phyloP scores from a whole-genome alignment of 1,140 invertebrate species.

The Plectrocnemia conspersa region DNA sequence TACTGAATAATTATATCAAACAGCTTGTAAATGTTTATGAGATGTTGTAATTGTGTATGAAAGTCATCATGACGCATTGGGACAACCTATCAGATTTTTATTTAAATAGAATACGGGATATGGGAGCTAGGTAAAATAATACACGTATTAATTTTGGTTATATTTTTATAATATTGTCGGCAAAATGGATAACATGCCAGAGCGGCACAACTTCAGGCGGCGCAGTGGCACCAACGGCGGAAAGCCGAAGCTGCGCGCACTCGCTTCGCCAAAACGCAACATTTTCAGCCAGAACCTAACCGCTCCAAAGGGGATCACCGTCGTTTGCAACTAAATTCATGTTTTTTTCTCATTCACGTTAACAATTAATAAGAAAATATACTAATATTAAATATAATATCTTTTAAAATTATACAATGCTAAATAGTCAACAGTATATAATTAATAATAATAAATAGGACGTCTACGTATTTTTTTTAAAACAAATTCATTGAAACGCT shows the following conservation, averaged over 20 bases:
- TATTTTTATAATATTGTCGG: slow-evolving; percentile 37
- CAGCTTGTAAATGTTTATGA: too few relatives aligned
- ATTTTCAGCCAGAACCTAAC: not conserved
- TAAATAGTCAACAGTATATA: slow-evolving; percentile 24
- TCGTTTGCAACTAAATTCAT: slow-evolving; percentile 24
- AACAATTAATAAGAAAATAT: slow-evolving; percentile 27
- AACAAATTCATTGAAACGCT: slow-evolving; percentile 25
- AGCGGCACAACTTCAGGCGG: too few relatives aligned
- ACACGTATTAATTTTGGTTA: slow-evolving; percentile 28
- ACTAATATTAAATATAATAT: slow-evolving; percentile 25
- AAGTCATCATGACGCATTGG: too few relatives aligned
- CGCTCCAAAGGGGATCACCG: slow-evolving; percentile 12
- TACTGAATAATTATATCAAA: too few relatives aligned
- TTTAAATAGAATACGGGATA: too few relatives aligned
- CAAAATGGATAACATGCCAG: slow-evolving; percentile 35
- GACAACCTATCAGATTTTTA: too few relatives aligned
- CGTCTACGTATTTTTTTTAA: slow-evolving; percentile 24
- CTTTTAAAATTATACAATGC: slow-evolving; percentile 26
- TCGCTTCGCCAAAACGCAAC: not conserved
- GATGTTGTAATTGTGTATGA: too few relatives aligned
- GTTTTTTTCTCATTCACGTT: slow-evolving; percentile 13
- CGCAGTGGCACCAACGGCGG: too few relatives aligned
- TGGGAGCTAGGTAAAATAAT: slow-evolving; percentile 20
- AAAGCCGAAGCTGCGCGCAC: too few relatives aligned
- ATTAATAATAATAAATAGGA: too few relatives aligned